phyloP scores from a whole-genome alignment of 2,797 vertebrate genomes.

The Muscicapa comitata region DNA sequence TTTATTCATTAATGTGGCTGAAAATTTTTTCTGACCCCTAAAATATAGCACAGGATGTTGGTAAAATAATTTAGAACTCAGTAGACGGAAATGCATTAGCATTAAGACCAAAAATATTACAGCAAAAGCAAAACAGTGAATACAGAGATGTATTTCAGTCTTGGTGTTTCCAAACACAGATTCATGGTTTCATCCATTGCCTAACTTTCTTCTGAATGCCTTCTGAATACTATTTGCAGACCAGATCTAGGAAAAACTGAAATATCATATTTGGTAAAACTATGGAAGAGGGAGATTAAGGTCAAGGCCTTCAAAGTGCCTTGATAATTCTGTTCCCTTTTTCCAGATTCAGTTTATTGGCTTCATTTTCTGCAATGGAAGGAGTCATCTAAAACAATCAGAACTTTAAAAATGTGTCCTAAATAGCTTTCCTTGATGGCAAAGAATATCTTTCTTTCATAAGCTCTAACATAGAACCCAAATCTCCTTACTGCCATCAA shows the following conservation, averaged over 20 bases:
- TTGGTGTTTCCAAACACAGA: not conserved
- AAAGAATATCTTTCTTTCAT: not conserved
- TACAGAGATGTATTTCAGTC: not conserved
- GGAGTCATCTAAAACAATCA: not conserved
- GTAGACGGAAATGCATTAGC: not conserved
- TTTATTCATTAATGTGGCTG: not conserved
- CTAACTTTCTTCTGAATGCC: not conserved
- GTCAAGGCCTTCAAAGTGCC: not conserved
- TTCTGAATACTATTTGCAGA: not conserved
- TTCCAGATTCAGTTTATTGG: not conserved
- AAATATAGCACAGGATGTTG: not conserved
- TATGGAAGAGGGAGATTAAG: not conserved
- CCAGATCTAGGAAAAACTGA: not conserved
- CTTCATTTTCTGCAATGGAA: not conserved
- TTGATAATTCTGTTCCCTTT: not conserved
- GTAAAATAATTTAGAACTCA: conserved; percentile 2
- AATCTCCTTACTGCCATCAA: not conserved
- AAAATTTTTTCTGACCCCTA: not conserved
- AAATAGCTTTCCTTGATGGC: not conserved
- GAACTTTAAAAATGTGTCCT: not conserved
- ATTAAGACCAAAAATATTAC: not conserved
- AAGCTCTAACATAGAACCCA: not conserved
- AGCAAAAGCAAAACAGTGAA: not conserved
- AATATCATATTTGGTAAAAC: not conserved
- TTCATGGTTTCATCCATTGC: not conserved